Evolutionary conservation across 2,888 invertebrate species (phyloP).

Genomic region (Eristalis arbustorum): DNA sequence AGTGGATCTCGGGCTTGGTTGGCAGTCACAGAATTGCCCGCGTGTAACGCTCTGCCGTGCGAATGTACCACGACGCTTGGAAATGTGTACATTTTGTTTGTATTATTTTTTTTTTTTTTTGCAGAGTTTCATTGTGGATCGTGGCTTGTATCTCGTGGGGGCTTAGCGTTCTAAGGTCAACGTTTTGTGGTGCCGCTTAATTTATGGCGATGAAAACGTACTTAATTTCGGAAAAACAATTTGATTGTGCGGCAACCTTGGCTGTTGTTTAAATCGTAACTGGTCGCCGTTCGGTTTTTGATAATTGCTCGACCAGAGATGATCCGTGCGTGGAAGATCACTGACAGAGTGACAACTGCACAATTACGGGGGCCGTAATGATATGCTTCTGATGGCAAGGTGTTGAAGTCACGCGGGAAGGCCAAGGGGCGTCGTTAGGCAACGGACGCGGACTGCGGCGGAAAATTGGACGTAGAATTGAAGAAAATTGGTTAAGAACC

Average conservation of each 20-base stretch:
- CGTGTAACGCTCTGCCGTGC: slow-evolving; percentile 61
- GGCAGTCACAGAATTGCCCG: slow-evolving; percentile 47
- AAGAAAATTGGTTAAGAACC: background rate
- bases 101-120: background rate
- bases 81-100: slow-evolving; percentile 14
- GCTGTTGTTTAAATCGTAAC: slow-evolving; percentile 3
- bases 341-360: background rate
- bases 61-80: slow-evolving; percentile 28
- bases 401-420: background rate
- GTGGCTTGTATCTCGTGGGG: background rate
- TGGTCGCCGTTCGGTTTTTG: background rate
- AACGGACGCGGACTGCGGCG: background rate
- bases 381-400: background rate
- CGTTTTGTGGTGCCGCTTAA: slow-evolving; percentile 50
- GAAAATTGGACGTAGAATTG: background rate
- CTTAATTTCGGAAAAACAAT: slow-evolving; percentile 48
- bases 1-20: slow-evolving; percentile 58
- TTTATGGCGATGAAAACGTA: slow-evolving; percentile 48
- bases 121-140: background rate
- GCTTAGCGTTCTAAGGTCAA: slow-evolving; percentile 60
- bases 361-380: slow-evolving; percentile 3
- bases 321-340: background rate
- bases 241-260: slow-evolving; percentile 58
- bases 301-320: background rate
- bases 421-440: background rate